Evolutionary conservation across 2,113 vertebrate genomes (phyloP).

Genomic region (Rallus limicola): DNA sequence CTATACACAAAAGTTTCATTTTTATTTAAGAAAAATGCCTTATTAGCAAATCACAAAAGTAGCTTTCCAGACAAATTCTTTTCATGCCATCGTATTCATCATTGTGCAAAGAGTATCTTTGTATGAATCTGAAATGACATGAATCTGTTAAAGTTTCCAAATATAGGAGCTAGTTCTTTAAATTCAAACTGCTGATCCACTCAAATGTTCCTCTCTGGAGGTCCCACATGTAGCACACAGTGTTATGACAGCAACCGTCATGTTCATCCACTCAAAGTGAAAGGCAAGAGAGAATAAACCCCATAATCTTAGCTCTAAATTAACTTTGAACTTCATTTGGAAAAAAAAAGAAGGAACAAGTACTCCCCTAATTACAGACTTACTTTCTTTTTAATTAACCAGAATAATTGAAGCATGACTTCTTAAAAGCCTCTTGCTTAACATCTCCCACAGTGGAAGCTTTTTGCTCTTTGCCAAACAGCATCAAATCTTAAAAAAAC

Average conservation of each 20-base stretch:
- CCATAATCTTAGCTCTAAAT: not conserved
- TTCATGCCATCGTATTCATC: not conserved
- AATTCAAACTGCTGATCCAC: not conserved
- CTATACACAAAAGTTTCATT: not conserved
- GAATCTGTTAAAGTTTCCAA: not conserved
- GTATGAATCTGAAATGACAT: not conserved
- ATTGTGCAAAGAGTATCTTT: not conserved
- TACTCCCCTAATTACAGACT: conserved; percentile 5
- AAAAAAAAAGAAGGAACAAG: not conserved
- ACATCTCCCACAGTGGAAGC: not conserved
- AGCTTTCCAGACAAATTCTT: not conserved
- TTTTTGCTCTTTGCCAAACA: not conserved
- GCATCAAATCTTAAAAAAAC: not conserved
- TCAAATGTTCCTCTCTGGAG: not conserved
- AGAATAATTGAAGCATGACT: conserved; percentile 51
- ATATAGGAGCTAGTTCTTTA: not conserved
- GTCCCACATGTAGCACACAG: not conserved
- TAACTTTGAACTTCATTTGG: not conserved
- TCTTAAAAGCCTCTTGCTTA: conserved; percentile 31
- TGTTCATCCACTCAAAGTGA: not conserved
- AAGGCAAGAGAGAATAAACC: not conserved
- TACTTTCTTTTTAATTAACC: conserved; percentile 36
- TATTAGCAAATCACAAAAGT: not conserved
- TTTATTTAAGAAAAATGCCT: not conserved
- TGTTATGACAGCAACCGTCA: not conserved